A percentile compares a stretch with the other conserved stretches of the same genome.
These are phyloP conservation scores for Danio choprae DNA, from an alignment of 2,797 vertebrate species.

Conservation along the genomic window DNA sequence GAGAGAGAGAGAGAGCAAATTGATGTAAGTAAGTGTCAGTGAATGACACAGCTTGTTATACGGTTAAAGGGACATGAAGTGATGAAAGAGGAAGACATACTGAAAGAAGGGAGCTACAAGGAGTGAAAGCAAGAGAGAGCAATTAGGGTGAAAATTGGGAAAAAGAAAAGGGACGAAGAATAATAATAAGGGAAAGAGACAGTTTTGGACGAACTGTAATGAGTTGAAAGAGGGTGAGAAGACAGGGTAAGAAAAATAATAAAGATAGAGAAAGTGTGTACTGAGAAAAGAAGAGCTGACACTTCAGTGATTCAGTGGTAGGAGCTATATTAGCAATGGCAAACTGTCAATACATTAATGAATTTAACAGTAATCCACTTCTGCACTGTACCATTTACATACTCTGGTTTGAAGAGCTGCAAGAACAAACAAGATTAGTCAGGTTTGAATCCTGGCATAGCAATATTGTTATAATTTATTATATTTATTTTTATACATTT, in stretches of 20 bases:
- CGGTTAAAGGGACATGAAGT: background rate
- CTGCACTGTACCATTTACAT: background rate
- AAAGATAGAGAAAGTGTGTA: background rate
- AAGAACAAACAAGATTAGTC: too few species aligned
- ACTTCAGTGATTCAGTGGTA: background rate
- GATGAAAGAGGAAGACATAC: background rate
- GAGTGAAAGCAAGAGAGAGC: background rate
- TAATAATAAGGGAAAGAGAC: background rate
- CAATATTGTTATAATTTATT: too few species aligned
- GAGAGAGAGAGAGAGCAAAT: background rate
- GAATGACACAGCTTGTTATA: constrained; percentile 5
- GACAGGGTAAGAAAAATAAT: background rate
- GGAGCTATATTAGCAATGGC: background rate
- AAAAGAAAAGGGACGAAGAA: background rate
- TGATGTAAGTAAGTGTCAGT: constrained; percentile 10
- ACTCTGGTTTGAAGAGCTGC: too few species aligned
- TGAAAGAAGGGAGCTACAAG: background rate
- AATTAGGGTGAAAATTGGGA: background rate
- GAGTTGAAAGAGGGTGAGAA: background rate
- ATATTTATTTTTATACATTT: too few species aligned
- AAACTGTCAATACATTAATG: background rate
- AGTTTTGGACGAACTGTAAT: background rate
- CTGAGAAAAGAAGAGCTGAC: background rate
- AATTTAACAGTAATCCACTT: background rate
- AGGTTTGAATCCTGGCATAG: too few species aligned